Percentiles rank a stretch among this genome's conserved stretches.
phyloP scores from a whole-genome alignment of 2,888 invertebrate species.

The Eudasyphora cyanicolor region DNA sequence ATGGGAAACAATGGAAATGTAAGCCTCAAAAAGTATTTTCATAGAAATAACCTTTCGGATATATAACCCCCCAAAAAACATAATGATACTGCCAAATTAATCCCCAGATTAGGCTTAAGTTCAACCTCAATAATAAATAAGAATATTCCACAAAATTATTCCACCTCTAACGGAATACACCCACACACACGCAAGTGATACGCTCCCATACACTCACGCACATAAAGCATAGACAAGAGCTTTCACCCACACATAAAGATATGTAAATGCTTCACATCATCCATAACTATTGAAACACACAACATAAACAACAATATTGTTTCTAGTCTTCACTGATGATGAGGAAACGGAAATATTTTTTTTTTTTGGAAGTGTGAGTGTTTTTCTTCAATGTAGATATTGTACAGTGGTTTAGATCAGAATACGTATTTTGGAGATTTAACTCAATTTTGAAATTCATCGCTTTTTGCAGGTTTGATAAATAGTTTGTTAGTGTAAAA shows the following conservation, averaged over 20 bases:
- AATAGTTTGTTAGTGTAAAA: too few species aligned
- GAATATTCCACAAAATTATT: slow-evolving; percentile 55
- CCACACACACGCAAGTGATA: neutral
- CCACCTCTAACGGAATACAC: neutral
- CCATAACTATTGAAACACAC: neutral
- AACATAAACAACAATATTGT: neutral
- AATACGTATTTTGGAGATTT: too few species aligned
- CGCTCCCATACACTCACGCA: neutral
- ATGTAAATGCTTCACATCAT: neutral
- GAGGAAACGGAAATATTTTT: slow-evolving; percentile 2
- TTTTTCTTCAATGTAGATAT: too few species aligned
- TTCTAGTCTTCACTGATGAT: neutral
- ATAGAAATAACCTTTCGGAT: slow-evolving; percentile 14
- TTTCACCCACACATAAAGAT: neutral
- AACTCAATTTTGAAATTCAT: too few species aligned
- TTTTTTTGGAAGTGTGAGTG: too few species aligned
- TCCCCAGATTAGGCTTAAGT: slow-evolving; percentile 54
- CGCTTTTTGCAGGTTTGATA: too few species aligned
- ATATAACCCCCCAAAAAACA: slow-evolving; percentile 48
- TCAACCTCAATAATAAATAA: slow-evolving; percentile 64
- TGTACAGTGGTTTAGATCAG: too few species aligned
- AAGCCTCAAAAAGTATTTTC: neutral
- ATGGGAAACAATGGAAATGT: too few species aligned
- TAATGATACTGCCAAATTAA: slow-evolving; percentile 62
- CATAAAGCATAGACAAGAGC: neutral